phyloP scores from a whole-genome alignment of 53 echinoderm and acorn worm species.

The Stichopus horrens region DNA sequence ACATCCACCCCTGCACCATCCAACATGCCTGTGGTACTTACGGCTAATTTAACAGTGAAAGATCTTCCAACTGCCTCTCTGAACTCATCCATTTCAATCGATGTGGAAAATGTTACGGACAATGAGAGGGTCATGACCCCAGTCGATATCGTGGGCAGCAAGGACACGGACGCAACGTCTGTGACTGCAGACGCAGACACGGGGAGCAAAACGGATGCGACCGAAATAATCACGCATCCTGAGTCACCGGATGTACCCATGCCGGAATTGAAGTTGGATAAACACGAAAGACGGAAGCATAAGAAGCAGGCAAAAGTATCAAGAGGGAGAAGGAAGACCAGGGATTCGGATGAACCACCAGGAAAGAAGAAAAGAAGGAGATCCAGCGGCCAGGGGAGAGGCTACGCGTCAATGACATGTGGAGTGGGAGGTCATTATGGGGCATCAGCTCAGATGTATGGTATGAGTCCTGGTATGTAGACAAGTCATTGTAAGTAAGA shows the following conservation, averaged over 20 bases:
- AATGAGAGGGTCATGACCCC: slow-evolving; percentile 13
- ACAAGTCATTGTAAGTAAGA: background rate
- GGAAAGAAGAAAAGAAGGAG: slow-evolving; percentile 75
- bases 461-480: slow-evolving; percentile 30
- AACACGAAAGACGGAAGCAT: slow-evolving; percentile 87
- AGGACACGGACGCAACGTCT: slow-evolving; percentile 10
- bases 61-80: slow-evolving; percentile 71
- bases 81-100: slow-evolving; percentile 21
- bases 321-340: slow-evolving; percentile 48
- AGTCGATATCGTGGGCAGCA: background rate
- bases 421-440: slow-evolving; percentile 15
- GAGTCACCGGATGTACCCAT: slow-evolving; percentile 27
- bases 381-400: slow-evolving; percentile 54
- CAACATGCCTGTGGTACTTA: slow-evolving; percentile 77
- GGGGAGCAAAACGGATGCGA: slow-evolving; percentile 59
- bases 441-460: slow-evolving; percentile 20
- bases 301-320: slow-evolving; percentile 53
- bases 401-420: background rate
- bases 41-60: slow-evolving; percentile 83
- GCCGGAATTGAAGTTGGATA: slow-evolving; percentile 51
- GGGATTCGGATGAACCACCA: slow-evolving; percentile 56
- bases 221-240: slow-evolving; percentile 64
- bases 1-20: slow-evolving; percentile 54
- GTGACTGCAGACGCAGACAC: slow-evolving; percentile 33
- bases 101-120: slow-evolving; percentile 33